phyloP scores from a whole-genome alignment of 2,113 vertebrate genomes.

The Pionites leucogaster region DNA sequence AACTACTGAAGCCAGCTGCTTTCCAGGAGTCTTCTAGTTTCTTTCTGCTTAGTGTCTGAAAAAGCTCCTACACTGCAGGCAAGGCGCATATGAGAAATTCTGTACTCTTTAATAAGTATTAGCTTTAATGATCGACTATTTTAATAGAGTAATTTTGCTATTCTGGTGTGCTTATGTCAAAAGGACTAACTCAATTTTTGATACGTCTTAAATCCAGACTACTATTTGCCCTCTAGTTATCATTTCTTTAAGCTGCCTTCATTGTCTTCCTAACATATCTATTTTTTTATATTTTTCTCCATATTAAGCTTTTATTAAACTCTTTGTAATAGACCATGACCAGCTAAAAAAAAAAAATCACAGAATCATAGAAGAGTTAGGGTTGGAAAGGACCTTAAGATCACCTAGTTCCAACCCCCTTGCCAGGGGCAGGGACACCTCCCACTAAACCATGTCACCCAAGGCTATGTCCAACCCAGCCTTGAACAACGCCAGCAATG shows the following conservation, averaged over 20 bases:
- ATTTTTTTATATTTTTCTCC: not conserved
- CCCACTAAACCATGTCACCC: no score
- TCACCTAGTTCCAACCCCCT: no score
- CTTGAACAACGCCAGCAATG: no score
- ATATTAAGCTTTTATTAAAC: not conserved
- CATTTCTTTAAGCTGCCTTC: not conserved
- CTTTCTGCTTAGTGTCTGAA: not conserved
- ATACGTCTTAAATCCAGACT: not conserved
- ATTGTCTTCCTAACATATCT: not conserved
- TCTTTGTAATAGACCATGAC: not conserved
- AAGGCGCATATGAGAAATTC: constrained; percentile 7
- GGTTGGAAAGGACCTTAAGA: no score
- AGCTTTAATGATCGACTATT: not conserved
- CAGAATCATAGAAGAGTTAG: no score
- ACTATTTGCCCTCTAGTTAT: not conserved
- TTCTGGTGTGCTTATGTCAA: not conserved
- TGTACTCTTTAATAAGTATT: not conserved
- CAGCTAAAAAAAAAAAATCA: not conserved
- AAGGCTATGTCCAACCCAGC: no score
- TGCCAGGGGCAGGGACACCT: no score
- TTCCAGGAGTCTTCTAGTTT: not conserved
- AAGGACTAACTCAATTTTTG: not conserved
- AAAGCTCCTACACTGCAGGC: not conserved
- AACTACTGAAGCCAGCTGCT: not conserved
- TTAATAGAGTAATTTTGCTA: not conserved